phyloP scores from a whole-genome alignment of 2,113 vertebrate genomes.

The Agapornis roseicollis region DNA sequence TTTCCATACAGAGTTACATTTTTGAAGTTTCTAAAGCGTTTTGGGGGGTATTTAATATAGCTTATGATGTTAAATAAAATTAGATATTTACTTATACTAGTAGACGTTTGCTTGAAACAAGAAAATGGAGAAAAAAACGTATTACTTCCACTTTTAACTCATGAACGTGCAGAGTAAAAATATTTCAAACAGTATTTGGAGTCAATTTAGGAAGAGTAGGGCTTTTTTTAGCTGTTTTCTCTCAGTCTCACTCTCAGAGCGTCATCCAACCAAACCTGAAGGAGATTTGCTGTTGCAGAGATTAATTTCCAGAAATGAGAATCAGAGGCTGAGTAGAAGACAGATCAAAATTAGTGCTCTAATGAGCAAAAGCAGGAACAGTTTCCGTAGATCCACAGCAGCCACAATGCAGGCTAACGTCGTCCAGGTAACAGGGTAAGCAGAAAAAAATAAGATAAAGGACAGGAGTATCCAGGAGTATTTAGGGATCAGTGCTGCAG shows the following conservation, averaged over 20 bases:
- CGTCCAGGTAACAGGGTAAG: background rate
- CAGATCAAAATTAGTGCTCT: background rate
- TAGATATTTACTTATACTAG: background rate
- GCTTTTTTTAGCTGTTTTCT: background rate
- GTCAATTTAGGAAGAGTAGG: background rate
- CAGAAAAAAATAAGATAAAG: background rate
- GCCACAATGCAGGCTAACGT: background rate
- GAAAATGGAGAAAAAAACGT: background rate
- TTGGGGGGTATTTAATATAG: background rate
- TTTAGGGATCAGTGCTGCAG: background rate
- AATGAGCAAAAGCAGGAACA: background rate
- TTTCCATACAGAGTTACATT: background rate
- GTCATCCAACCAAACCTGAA: background rate
- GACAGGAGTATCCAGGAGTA: background rate
- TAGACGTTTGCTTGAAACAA: background rate
- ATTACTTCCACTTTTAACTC: background rate
- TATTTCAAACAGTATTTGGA: background rate
- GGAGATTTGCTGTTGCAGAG: background rate
- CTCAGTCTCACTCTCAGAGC: background rate
- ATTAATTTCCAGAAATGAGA: background rate
- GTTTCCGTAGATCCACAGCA: background rate
- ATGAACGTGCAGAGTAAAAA: background rate
- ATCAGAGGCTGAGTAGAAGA: background rate
- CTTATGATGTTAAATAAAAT: background rate
- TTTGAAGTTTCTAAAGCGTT: background rate